These are phyloP conservation scores for Zosterops japonicus DNA, from an alignment of 2,113 vertebrate species.

Conservation along the genomic window DNA sequence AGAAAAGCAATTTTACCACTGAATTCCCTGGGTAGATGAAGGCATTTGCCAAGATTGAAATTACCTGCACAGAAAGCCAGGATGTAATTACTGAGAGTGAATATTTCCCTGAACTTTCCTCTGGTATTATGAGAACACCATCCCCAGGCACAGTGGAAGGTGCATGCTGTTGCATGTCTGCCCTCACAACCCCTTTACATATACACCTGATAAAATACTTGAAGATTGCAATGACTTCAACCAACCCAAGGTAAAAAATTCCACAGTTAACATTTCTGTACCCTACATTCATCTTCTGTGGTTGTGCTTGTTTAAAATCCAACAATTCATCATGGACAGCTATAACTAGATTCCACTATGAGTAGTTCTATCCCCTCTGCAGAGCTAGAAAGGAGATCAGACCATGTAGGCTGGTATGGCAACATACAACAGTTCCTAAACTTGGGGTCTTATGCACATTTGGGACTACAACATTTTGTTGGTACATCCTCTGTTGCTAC, in stretches of 20 bases:
- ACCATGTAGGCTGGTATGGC: neutral
- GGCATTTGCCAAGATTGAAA: neutral
- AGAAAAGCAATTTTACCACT: neutral
- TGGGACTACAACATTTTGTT: neutral
- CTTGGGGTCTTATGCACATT: neutral
- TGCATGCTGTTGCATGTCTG: constrained; percentile 43
- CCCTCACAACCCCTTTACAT: neutral
- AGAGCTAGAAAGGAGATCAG: neutral
- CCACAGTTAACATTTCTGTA: neutral
- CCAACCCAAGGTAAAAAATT: neutral
- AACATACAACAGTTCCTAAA: neutral
- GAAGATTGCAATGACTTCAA: constrained; percentile 30
- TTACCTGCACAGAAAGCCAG: neutral
- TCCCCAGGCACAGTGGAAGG: neutral
- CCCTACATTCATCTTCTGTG: neutral
- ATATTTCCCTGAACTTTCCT: constrained; percentile 43
- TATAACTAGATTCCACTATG: neutral
- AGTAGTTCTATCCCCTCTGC: neutral
- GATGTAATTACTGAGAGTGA: neutral
- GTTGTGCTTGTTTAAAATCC: neutral
- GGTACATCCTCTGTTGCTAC: neutral
- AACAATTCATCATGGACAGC: neutral
- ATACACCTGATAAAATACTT: neutral
- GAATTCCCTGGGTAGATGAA: neutral
- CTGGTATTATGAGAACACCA: constrained; percentile 9